Percentiles rank a stretch among this genome's conserved stretches.
Evolutionary conservation across 2,888 invertebrate genomes (phyloP).

Genomic region (Blera fallax): DNA sequence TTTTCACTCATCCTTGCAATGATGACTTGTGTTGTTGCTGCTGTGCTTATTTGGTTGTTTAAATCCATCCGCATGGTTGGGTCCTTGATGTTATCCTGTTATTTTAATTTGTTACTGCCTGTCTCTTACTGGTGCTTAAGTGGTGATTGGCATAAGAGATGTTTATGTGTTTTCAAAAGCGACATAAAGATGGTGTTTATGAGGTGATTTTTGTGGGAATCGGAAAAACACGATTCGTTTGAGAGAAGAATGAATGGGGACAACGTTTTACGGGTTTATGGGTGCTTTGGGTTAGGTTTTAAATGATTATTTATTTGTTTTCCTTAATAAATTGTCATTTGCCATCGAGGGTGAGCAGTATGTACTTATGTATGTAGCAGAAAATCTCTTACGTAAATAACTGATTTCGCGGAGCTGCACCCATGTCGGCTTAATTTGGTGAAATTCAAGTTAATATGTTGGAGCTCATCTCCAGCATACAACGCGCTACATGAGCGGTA

Average conservation of each 20-base stretch:
- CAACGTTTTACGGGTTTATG: not conserved
- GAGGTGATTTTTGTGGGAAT: conserved; percentile 13
- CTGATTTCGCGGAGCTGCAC: no score
- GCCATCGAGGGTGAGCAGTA: no score
- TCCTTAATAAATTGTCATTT: not conserved
- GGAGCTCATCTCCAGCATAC: no score
- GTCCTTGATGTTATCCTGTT: conserved; percentile 65
- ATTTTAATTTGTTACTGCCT: conserved; percentile 45
- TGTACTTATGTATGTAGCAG: no score
- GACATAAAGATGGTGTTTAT: conserved; percentile 53
- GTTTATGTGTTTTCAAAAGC: conserved; percentile 51
- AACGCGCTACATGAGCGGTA: no score
- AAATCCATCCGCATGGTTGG: conserved; percentile 66
- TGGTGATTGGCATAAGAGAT: conserved; percentile 61
- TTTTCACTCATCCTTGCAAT: conserved; percentile 17
- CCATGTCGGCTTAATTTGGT: no score
- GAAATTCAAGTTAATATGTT: no score
- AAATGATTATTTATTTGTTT: not conserved
- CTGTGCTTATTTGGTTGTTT: conserved; percentile 59
- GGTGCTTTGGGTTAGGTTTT: not conserved
- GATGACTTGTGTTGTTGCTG: conserved; percentile 42
- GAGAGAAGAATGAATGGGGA: not conserved
- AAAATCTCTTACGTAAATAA: no score
- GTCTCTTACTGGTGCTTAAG: conserved; percentile 29
- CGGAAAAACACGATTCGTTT: conserved; percentile 9